Conservation (phyloP, 2,113 vertebrate species). For the Physeter macrocephalus region DNA sequence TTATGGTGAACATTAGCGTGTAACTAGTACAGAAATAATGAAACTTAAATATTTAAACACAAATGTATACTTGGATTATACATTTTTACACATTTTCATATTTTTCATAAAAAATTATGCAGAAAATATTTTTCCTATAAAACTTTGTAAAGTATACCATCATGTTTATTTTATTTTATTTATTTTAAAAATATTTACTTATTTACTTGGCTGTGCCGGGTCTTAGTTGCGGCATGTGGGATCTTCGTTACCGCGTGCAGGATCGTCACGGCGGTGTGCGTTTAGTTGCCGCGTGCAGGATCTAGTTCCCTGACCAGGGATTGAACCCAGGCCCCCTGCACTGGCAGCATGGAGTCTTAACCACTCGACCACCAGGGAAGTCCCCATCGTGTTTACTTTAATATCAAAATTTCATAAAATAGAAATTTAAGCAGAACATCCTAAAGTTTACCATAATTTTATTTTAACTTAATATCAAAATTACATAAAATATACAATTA, state of each 20-base stretch:
- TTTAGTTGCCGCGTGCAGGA: too few relatives aligned
- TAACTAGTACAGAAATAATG: background rate
- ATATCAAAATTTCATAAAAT: background rate
- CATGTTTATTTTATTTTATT: background rate
- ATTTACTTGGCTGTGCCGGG: too few relatives aligned
- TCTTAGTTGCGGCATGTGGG: too few relatives aligned
- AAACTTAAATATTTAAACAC: background rate
- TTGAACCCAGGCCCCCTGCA: too few relatives aligned
- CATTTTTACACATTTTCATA: background rate
- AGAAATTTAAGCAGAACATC: background rate
- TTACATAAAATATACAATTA: background rate
- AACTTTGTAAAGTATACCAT: slow-evolving; percentile 4
- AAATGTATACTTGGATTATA: background rate
- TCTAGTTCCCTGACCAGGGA: too few relatives aligned
- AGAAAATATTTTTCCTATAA: slow-evolving; percentile 27
- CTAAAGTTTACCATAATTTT: background rate
- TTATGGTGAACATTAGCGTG: background rate
- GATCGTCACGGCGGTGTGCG: too few relatives aligned
- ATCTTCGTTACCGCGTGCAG: too few relatives aligned
- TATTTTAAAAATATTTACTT: too few relatives aligned
- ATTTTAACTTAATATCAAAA: slow-evolving; percentile 44
- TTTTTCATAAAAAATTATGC: background rate
- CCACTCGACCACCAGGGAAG: too few relatives aligned
- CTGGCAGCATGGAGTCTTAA: too few relatives aligned
- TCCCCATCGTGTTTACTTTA: background rate